Percentiles rank a stretch among this genome's conserved stretches.
Conservation (phyloP, 2,797 vertebrate species). For the Rallus crepitans region DNA sequence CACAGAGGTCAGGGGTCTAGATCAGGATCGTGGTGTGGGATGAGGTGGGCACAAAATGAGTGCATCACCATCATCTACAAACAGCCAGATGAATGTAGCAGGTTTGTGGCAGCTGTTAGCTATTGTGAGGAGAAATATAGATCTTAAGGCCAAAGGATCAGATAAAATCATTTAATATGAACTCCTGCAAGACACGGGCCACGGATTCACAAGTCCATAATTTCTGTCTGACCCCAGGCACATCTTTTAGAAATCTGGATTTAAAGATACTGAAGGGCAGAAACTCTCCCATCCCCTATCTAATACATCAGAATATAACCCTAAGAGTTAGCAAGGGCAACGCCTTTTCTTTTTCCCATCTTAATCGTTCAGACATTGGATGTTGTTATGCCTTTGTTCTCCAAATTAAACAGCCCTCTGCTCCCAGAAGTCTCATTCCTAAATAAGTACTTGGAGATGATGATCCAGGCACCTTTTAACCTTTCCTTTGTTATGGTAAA, state of each 20-base stretch:
- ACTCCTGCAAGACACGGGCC: background rate
- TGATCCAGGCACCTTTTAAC: conserved; percentile 29
- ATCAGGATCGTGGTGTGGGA: background rate
- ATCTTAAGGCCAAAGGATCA: background rate
- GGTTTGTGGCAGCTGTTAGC: background rate
- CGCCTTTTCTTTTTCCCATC: background rate
- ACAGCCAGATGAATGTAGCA: background rate
- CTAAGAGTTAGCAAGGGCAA: background rate
- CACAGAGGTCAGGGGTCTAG: fast-evolving
- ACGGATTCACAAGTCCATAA: background rate
- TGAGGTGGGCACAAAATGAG: background rate
- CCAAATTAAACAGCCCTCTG: background rate
- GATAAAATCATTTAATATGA: conserved; percentile 16
- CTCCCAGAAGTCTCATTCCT: conserved; percentile 16
- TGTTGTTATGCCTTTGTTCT: background rate
- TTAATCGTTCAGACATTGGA: background rate
- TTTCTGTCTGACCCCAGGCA: background rate
- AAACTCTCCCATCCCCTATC: background rate
- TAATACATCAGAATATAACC: background rate
- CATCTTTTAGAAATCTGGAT: background rate
- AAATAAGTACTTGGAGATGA: background rate
- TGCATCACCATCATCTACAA: background rate
- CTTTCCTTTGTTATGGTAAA: conserved; percentile 46
- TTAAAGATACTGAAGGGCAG: background rate
- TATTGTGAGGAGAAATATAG: background rate